phyloP scores from a whole-genome alignment of 2,888 invertebrate genomes.

The Amiota minor region DNA sequence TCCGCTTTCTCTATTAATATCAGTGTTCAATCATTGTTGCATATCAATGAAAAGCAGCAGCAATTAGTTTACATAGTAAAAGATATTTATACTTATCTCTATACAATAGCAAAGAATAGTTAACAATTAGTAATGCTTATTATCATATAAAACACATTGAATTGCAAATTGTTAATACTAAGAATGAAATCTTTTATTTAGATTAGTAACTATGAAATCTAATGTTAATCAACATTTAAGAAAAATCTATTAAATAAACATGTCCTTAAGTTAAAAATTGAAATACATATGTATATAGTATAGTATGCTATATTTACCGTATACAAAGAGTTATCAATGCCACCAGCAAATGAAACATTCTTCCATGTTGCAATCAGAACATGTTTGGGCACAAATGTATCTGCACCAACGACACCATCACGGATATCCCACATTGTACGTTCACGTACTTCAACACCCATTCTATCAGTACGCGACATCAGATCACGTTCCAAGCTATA shows the following conservation, averaged over 20 bases:
- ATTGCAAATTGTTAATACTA: background rate
- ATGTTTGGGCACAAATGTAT: slow-evolving; percentile 92
- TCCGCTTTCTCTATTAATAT: background rate
- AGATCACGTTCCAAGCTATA: slow-evolving; percentile 80
- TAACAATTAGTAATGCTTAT: slow-evolving; percentile 12
- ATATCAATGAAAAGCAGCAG: slow-evolving; percentile 17
- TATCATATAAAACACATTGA: background rate
- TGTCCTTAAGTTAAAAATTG: no score
- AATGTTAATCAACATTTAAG: no score
- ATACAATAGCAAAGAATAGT: background rate
- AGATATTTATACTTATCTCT: no score
- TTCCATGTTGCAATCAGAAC: slow-evolving; percentile 95
- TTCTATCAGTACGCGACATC: slow-evolving; percentile 82
- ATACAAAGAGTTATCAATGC: slow-evolving; percentile 85
- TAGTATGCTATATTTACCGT: slow-evolving; percentile 73
- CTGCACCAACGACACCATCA: slow-evolving; percentile 91
- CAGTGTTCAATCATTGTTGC: background rate
- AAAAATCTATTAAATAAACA: no score
- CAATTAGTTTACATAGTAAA: slow-evolving; percentile 18
- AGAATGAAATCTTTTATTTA: no score
- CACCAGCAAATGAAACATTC: slow-evolving; percentile 94
- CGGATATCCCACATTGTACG: slow-evolving; percentile 91
- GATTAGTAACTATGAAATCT: no score
- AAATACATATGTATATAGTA: no score
- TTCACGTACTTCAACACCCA: slow-evolving; percentile 90